Evolutionary conservation across 2,113 vertebrate species (phyloP), one percentile per base, ranked within the genome.

Genomic region (human): DNA sequence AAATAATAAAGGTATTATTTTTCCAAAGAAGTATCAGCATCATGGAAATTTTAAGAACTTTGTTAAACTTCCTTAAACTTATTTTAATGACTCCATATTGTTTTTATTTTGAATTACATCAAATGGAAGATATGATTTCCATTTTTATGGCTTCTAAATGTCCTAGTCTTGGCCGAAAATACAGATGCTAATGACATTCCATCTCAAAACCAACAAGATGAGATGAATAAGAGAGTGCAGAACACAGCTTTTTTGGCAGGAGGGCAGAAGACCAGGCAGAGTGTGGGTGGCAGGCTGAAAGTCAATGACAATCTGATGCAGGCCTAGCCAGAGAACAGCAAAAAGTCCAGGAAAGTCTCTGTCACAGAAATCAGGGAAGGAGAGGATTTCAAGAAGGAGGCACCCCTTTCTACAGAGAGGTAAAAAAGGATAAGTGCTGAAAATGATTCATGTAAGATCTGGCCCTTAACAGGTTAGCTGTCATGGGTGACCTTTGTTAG

Each of bases 191-290:
- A 78, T 61, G 45, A 57, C 8, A 45, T 18, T 68, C 0, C 0
- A 9, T 30, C 45, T 78, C 43, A 72, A 83, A 73, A 72, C 4
- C 27, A 38, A 64, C 4, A 64, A 22, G 12, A 52, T 4, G 27
- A 43, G 45, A 17, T 3, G 2, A 16, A 40, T 16, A 25, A 78
- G 12, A 40, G 16, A 75, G 22, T 75, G 5, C 12, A 89, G 35
- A 66, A 14, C 18, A 5, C 55, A 61, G 38, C 20, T 16, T 45
- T 45, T 45, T 45, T 27, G 52, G 38, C 57, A 68, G 35, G 35
- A 30, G 16, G 52, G n/a, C 9, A 6, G 38, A 40, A 38, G 27
- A 57, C 9, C 6, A 3, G 3, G 0, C 0, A 0, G 2, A 55
- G n/a, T 32, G 17, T n/a, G 27, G 40, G 38, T 8, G 11, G 3